Evolutionary conservation across 2,113 vertebrate genomes (phyloP).

Genomic region (Megaptera novaeangliae): DNA sequence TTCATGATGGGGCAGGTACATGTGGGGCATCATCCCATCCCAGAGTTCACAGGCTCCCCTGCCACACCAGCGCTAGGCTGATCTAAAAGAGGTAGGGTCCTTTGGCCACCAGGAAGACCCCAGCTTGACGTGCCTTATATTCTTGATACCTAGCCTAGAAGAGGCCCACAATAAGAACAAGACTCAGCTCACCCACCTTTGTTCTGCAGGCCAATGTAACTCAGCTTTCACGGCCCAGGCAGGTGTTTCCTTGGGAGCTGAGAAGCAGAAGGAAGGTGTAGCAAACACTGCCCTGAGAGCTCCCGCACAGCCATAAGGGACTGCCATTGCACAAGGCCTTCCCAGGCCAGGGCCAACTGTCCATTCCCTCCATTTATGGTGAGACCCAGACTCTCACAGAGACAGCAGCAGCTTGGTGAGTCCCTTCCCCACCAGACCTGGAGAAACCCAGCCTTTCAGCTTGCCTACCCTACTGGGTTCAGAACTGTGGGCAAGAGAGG

Average conservation of each 20-base stretch:
- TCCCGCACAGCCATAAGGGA: background rate
- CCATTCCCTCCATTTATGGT: background rate
- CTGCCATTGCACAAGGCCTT: background rate
- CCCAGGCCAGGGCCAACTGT: background rate
- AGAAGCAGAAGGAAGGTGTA: background rate
- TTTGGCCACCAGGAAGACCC: background rate
- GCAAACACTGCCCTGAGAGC: background rate
- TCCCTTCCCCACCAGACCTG: background rate
- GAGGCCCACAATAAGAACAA: background rate
- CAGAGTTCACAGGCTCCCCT: background rate
- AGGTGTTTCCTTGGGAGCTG: background rate
- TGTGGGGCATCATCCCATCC: background rate
- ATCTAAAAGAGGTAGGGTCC: background rate
- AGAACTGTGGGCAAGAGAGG: background rate
- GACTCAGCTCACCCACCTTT: background rate
- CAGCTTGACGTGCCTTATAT: background rate
- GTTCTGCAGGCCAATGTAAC: background rate
- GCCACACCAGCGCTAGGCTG: background rate
- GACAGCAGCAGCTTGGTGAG: background rate
- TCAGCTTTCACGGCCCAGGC: background rate
- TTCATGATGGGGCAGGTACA: background rate
- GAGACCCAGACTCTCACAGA: background rate
- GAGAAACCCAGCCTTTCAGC: background rate
- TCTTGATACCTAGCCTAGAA: background rate
- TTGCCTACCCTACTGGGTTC: background rate